phyloP scores from a whole-genome alignment of 1,140 invertebrate genomes.

The Eurosta solidaginis region DNA sequence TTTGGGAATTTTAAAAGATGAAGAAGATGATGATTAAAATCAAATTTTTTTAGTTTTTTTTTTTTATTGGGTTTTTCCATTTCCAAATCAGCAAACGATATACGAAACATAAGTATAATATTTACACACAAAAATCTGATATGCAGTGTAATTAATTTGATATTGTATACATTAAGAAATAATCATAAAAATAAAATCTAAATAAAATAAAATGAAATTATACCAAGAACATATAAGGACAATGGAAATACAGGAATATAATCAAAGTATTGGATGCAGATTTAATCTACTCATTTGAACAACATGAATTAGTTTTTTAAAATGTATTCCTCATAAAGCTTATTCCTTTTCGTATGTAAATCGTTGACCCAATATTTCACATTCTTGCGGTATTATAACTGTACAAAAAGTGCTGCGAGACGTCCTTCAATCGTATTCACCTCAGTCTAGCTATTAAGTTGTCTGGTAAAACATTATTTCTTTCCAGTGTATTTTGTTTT shows the following conservation, averaged over 20 bases:
- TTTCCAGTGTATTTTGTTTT: no score
- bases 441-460: no score
- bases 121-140: background rate
- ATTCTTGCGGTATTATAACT: no score
- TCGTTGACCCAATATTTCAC: no score
- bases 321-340: background rate
- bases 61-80: background rate
- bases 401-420: no score
- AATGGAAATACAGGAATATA: background rate
- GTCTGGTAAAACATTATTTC: no score
- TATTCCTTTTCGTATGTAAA: background rate
- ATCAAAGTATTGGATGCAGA: background rate
- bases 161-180: conserved; percentile 15
- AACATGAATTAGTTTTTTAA: no score
- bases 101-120: background rate
- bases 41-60: background rate
- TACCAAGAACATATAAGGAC: background rate
- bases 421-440: no score
- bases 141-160: background rate
- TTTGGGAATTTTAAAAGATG: conserved; percentile 84
- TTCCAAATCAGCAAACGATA: conserved; percentile 5
- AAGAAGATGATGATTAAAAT: conserved; percentile 55
- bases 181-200: background rate
- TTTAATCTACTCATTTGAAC: background rate
- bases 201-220: background rate